A percentile compares a stretch with the other conserved stretches of the same genome.
Conservation (phyloP, 2,797 vertebrate genomes). For the Anomalospiza imberbis region DNA sequence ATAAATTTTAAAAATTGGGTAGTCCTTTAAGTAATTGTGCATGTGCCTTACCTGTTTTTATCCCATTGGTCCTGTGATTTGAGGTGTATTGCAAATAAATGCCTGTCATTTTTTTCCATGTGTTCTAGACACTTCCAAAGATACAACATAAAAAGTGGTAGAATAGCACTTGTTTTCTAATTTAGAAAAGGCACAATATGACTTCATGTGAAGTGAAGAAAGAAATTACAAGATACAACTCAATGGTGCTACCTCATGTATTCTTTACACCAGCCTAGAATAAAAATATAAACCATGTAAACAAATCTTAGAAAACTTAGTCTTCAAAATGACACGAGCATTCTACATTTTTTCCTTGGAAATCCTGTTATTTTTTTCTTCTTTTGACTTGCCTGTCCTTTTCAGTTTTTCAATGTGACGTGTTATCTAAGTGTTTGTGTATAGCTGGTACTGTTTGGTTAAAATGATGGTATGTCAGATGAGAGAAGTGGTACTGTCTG, state of each 20-base stretch:
- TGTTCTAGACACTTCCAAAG: not conserved
- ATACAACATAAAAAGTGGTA: not conserved
- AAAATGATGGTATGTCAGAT: not conserved
- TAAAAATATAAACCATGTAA: not conserved
- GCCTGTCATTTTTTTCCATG: not conserved
- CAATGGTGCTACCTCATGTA: not conserved
- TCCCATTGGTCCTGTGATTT: not conserved
- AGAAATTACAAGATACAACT: not conserved
- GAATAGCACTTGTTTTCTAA: not conserved
- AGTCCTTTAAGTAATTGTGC: not conserved
- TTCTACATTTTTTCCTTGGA: not conserved
- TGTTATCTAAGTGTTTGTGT: not conserved
- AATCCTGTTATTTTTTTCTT: not conserved
- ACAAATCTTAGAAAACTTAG: not conserved
- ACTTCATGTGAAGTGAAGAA: not conserved
- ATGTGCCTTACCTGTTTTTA: not conserved
- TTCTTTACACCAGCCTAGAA: not conserved
- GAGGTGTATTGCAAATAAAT: not conserved
- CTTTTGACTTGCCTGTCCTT: not conserved
- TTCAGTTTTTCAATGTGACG: not conserved
- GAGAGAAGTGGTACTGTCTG: not conserved
- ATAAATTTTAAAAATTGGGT: not conserved
- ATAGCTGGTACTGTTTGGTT: not conserved
- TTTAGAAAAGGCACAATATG: not conserved
- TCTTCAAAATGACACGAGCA: not conserved